phyloP scores from a whole-genome alignment of 2,113 vertebrate species.

The Albula goreensis region DNA sequence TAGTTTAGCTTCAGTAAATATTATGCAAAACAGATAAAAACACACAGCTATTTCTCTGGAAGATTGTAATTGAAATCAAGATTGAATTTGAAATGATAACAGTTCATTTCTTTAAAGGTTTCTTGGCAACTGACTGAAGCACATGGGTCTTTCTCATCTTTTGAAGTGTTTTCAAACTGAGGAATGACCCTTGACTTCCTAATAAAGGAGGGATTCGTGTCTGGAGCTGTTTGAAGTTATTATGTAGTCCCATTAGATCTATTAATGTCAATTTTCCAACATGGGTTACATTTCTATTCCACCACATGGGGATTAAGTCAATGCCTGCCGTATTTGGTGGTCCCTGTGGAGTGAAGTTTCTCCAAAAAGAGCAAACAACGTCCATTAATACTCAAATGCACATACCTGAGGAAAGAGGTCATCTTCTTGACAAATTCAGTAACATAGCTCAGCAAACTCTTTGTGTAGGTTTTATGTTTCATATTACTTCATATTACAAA shows the following conservation, averaged over 20 bases:
- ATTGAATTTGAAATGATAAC: background rate
- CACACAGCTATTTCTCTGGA: background rate
- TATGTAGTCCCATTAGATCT: slow-evolving; percentile 4
- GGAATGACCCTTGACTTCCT: background rate
- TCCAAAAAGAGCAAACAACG: slow-evolving; percentile 34
- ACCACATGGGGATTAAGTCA: slow-evolving; percentile 12
- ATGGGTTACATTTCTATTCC: background rate
- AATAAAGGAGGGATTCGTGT: slow-evolving; percentile 3
- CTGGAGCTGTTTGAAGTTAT: slow-evolving; percentile 8
- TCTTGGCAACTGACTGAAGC: background rate
- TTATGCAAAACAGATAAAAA: background rate
- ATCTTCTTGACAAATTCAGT: slow-evolving; percentile 24
- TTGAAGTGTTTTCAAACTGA: background rate
- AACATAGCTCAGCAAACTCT: slow-evolving; percentile 40
- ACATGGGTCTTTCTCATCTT: background rate
- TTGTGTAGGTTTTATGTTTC: slow-evolving; percentile 44
- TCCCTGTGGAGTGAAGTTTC: slow-evolving; percentile 23
- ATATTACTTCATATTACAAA: slow-evolving; percentile 40
- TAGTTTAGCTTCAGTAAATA: slow-evolving; percentile 4
- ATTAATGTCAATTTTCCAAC: slow-evolving; percentile 18
- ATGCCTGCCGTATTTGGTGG: slow-evolving; percentile 35
- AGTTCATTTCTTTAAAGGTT: background rate
- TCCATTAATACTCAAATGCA: slow-evolving; percentile 35
- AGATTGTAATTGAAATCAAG: background rate
- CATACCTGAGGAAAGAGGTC: slow-evolving; percentile 42